Conservation (phyloP, 2,113 vertebrate species). For the Gambusia holbrooki region DNA sequence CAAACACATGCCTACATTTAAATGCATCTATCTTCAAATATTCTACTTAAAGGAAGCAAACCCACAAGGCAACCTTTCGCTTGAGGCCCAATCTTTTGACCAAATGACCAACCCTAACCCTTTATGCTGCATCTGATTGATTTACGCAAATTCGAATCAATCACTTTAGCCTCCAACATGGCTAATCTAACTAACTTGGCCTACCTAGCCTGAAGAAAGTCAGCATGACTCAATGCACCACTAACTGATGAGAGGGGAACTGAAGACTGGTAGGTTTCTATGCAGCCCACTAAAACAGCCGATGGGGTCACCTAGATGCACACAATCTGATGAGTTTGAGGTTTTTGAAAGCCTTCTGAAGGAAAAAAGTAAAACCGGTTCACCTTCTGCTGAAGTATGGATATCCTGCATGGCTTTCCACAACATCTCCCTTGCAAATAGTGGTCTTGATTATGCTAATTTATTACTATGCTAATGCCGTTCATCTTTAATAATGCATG, state of each 20-base stretch:
- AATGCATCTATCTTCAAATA: neutral
- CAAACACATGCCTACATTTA: neutral
- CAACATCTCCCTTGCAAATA: slow-evolving; percentile 70
- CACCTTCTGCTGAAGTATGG: slow-evolving; percentile 37
- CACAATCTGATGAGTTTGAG: neutral
- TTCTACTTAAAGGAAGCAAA: too few relatives aligned
- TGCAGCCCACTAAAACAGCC: neutral
- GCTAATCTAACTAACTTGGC: neutral
- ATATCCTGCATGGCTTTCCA: slow-evolving; percentile 41
- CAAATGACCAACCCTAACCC: neutral
- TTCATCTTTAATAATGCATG: slow-evolving; percentile 79
- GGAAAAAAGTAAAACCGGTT: neutral
- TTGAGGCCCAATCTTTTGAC: neutral
- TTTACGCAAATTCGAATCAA: neutral
- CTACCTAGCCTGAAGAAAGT: neutral
- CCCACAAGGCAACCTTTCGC: neutral
- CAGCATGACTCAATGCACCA: too few relatives aligned
- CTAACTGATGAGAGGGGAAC: too few relatives aligned
- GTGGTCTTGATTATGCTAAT: slow-evolving; percentile 76
- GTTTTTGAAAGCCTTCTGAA: neutral
- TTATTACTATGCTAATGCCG: slow-evolving; percentile 75
- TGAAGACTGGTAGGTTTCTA: neutral
- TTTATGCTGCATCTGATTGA: neutral
- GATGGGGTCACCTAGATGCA: neutral
- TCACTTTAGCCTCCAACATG: neutral